These are phyloP conservation scores for Aporophyla lueneburgensis DNA, from an alignment of 2,888 invertebrate species.

Conservation along the genomic window DNA sequence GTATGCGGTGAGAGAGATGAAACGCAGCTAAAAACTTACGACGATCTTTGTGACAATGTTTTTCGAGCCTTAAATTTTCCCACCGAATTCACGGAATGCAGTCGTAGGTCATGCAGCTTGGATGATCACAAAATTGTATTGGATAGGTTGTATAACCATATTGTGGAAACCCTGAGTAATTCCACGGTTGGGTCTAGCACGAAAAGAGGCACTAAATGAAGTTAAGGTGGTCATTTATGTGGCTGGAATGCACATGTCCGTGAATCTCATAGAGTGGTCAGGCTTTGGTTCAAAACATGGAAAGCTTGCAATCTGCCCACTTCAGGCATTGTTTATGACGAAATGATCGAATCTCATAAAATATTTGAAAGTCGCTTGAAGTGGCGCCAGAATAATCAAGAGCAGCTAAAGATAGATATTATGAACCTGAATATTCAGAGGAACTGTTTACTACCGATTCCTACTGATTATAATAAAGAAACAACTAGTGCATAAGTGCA, in stretches of 20 bases:
- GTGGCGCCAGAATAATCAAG: conserved; percentile 1
- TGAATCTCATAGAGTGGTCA: background rate
- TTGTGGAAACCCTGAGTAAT: background rate
- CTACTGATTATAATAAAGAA: background rate
- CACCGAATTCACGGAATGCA: conserved; percentile 13
- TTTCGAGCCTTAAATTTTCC: background rate
- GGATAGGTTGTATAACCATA: background rate
- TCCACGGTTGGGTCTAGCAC: background rate
- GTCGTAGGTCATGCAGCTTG: conserved; percentile 1
- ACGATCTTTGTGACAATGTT: too few species aligned
- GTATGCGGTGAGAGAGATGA: too few species aligned
- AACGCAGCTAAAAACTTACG: too few species aligned
- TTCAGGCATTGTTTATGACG: background rate
- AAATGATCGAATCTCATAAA: background rate
- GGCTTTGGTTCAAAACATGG: background rate
- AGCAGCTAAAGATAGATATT: background rate
- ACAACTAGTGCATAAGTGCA: background rate
- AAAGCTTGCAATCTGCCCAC: background rate
- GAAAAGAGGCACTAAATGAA: background rate
- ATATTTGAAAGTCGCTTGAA: background rate
- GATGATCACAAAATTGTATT: background rate
- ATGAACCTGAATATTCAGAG: background rate
- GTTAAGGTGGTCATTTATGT: background rate
- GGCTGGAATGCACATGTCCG: conserved; percentile 3
- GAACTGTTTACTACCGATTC: background rate